Evolutionary conservation across 2,797 vertebrate genomes (phyloP), one percentile per base, ranked within the genome.

Genomic region (Botia almorhae): DNA sequence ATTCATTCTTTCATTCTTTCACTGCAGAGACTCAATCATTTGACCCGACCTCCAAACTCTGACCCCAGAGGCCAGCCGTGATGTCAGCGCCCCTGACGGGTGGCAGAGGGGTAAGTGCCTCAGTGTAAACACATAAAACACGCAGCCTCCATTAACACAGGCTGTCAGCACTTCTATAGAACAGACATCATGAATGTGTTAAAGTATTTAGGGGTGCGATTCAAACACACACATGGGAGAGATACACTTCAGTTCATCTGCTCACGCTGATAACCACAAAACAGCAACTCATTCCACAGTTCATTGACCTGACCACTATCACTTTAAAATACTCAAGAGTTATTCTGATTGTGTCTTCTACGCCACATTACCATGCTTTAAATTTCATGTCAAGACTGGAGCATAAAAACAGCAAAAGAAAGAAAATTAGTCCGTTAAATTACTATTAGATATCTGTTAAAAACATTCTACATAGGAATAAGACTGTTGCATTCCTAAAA

Each of bases 11-110:
- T 58, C 76, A 74, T 63, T 87, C 79, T 69, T 88, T 84, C 78
- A 81, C 80, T 48, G 78, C 67, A 56, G 63, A 84, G 82, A 86
- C 86, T 82, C 85, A 87, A 87, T 84, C 55, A 33, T 76, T 87
- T 88, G 91, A 92, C 91, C 87, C 29, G 85, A 92, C 91, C 90
- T 78, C 61, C 92, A 81, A 93, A 88, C 92, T 90, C 74, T 89
- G 89, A 85, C 87, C 90, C 76, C 51, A 74, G 23, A 74, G 50
- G 83, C 84, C 87, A 74, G 83, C 88, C 80, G 76, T 87, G 90
- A 90, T 91, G 92, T 93, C 91, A 92, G 86, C 90, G 17, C 87
- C 86, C 87, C 85, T 86, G 83, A 72, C 72, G 78, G 85, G 87
- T 89, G 69, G 55, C 85, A 83, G 19, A 65, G 85, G 79, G 73